Evolutionary conservation across 1,140 invertebrate genomes (phyloP), one percentile per base, ranked within the genome.

Genomic region (Scaptodrosophila lebanonensis): DNA sequence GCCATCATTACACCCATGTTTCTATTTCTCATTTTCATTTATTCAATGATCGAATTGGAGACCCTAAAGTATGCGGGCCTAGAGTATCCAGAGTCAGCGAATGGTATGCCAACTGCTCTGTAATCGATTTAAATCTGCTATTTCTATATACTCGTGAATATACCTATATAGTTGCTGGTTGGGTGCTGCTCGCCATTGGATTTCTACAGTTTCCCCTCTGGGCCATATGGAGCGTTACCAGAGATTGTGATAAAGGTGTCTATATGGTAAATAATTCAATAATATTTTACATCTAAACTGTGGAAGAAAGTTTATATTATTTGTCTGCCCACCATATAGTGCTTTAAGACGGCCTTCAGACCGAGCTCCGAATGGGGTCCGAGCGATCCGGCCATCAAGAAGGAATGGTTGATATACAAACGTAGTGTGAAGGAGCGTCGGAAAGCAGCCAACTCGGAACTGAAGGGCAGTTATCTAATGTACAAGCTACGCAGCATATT

Each of bases 1-100:
- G 89, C 90, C 1, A 88, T 94, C 16, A 86, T 95, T 18, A 93
- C 93, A 4, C 95, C 95, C 0, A 66, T 92, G 13, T 87, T 93
- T 7, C 91, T 96, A 87, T 90, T 92, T 15, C 87, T 91, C 0
- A 92, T 93, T 49, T 86, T 93, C n/a, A 72, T 91, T 36, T 94
- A 93, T 63, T 90, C 90, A 7, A 73, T 93, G n/a, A 84, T 84
- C 8, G 89, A 88, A 15, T 88, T 90, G 2, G 84, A 89, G 27
- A 87, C 89, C 0, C 52, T 91, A 0, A 79, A 84, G 1, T 92
- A 91, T 54, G 88, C 90, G 48, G 73, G 70, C 2, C 43, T 65
- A 3, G 3, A 13, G 12, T 90, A 89, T 84, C 89, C 89, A 0
- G 57, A 49, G 27, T 73, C 66, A 15, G 88, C n/a, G n/a, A n/a